A percentile compares a stretch with the other conserved stretches of the same genome.
phyloP scores from a whole-genome alignment of 2,888 invertebrate species.

The Megamerina dolium region DNA sequence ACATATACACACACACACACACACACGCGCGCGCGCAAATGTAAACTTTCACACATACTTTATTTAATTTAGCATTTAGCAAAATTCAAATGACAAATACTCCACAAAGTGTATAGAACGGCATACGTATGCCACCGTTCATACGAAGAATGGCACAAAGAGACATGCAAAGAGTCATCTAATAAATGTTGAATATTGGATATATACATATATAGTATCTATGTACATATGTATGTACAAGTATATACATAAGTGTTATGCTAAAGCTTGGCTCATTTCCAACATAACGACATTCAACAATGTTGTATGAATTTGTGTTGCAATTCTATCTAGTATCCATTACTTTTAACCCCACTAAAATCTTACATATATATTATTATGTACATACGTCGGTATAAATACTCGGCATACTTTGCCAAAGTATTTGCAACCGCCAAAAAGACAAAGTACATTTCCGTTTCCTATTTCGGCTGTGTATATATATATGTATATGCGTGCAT shows the following conservation, averaged over 20 bases:
- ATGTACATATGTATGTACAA: too few relatives aligned
- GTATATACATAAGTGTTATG: too few relatives aligned
- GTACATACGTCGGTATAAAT: not conserved
- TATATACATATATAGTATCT: too few relatives aligned
- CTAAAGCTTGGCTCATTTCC: not conserved
- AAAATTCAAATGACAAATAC: constrained; percentile 39
- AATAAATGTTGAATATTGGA: too few relatives aligned
- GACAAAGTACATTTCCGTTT: constrained; percentile 40
- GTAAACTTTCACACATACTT: constrained; percentile 18
- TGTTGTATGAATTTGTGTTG: not conserved
- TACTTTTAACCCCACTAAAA: too few relatives aligned
- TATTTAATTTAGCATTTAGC: constrained; percentile 42
- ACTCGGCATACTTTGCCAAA: constrained; percentile 34
- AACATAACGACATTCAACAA: too few relatives aligned
- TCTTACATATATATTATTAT: not conserved
- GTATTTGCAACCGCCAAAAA: constrained; percentile 33
- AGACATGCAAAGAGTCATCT: too few relatives aligned
- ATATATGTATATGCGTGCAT: too few relatives aligned
- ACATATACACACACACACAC: not conserved
- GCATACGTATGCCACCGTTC: not conserved
- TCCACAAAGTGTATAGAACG: constrained; percentile 23
- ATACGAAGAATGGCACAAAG: not conserved
- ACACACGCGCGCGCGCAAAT: not conserved
- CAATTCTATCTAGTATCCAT: not conserved
- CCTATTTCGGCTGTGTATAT: constrained; percentile 38